These are phyloP conservation scores for Steinernema khuongi DNA, from an alignment of 1,140 invertebrate species.

Conservation along the genomic window DNA sequence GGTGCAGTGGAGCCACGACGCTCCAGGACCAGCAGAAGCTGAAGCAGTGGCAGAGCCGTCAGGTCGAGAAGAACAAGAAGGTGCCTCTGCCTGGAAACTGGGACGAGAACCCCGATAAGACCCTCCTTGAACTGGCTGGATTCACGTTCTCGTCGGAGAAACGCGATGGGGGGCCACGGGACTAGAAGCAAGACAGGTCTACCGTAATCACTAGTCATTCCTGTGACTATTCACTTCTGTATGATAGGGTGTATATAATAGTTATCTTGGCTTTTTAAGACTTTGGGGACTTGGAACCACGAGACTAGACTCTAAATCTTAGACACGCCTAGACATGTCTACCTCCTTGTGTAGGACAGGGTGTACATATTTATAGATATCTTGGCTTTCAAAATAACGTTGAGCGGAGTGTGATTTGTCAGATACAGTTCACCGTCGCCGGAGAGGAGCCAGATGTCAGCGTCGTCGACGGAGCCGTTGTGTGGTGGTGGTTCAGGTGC, in stretches of 20 bases:
- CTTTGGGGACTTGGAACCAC: too few species aligned
- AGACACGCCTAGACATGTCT: too few species aligned
- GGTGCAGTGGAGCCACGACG: constrained; percentile 28
- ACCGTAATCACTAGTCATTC: too few species aligned
- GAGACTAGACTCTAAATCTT: too few species aligned
- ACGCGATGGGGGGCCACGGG: background rate
- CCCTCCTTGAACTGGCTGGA: constrained; percentile 45
- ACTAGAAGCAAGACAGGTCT: too few species aligned
- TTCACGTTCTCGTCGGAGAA: constrained; percentile 19
- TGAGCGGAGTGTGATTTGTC: background rate
- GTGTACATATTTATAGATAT: constrained; percentile 6
- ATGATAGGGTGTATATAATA: too few species aligned
- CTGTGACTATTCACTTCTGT: too few species aligned
- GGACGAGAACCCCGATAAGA: constrained; percentile 57
- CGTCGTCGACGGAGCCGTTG: background rate
- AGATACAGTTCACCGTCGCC: background rate
- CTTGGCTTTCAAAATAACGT: background rate
- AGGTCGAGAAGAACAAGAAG: constrained; percentile 49
- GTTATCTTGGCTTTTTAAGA: too few species aligned
- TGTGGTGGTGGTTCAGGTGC: background rate
- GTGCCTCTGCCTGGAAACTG: constrained; percentile 57
- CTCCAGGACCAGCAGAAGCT: constrained; percentile 45
- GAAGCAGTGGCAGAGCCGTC: constrained; percentile 43
- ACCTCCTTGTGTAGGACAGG: too few species aligned
- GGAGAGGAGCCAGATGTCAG: background rate